Percentiles rank a stretch among this genome's conserved stretches.
These are phyloP conservation scores for Vimba vimba DNA, from an alignment of 2,113 vertebrate species.

Conservation along the genomic window DNA sequence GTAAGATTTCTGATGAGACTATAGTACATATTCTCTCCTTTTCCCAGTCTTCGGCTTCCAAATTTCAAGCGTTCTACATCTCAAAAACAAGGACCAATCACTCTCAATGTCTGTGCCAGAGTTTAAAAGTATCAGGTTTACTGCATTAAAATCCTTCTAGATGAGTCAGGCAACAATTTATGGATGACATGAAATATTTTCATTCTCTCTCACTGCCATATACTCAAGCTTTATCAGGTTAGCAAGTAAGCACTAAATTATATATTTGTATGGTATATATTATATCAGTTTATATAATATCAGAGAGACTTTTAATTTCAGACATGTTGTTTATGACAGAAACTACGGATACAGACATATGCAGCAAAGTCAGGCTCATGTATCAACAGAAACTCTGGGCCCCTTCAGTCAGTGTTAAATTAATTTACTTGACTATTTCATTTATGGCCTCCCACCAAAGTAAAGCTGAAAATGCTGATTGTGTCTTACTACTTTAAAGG, in stretches of 20 bases:
- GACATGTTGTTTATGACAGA: conserved; percentile 41
- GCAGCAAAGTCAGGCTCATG: conserved; percentile 39
- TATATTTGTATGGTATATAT: not conserved
- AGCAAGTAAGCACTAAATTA: not conserved
- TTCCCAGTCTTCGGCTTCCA: conserved; percentile 3
- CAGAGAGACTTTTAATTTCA: conserved; percentile 34
- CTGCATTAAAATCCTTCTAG: conserved; percentile 18
- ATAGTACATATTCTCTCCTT: not conserved
- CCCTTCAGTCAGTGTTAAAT: conserved; percentile 62
- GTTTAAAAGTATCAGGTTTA: conserved; percentile 32
- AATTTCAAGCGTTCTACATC: conserved; percentile 44
- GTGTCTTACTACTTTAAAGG: conserved; percentile 21
- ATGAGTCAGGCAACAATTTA: not conserved
- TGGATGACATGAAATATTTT: not conserved
- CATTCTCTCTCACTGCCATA: not conserved
- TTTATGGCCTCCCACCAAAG: conserved; percentile 51
- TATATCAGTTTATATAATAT: conserved; percentile 15
- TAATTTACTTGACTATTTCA: conserved; percentile 63
- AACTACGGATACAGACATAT: conserved; percentile 43
- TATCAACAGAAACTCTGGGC: conserved; percentile 53
- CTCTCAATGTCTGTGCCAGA: not conserved
- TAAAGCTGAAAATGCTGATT: conserved; percentile 52
- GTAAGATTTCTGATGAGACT: not conserved
- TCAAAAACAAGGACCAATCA: conserved; percentile 47
- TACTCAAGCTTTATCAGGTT: not conserved